These are phyloP conservation scores for Lerema accius DNA, from an alignment of 1,140 invertebrate genomes.

Conservation along the genomic window DNA sequence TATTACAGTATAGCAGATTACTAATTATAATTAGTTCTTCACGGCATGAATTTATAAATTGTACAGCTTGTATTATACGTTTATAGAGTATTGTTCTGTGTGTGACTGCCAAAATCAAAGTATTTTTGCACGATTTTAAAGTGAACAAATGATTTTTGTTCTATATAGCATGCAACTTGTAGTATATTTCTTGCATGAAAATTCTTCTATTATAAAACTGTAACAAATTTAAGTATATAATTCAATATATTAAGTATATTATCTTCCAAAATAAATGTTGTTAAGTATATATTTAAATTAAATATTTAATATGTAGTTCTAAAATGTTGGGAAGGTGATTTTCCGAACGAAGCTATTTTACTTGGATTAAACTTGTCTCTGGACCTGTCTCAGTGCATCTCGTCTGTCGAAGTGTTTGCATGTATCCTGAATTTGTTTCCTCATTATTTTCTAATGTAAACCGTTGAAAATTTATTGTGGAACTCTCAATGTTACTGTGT, in stretches of 20 bases:
- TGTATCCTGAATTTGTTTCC: constrained; percentile 56
- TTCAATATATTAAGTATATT: constrained; percentile 54
- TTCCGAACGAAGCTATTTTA: constrained; percentile 37
- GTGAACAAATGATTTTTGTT: constrained; percentile 30
- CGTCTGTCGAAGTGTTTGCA: constrained; percentile 49
- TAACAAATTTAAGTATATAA: constrained; percentile 59
- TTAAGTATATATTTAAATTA: constrained; percentile 62
- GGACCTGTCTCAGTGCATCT: constrained; percentile 35
- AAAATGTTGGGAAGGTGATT: constrained; percentile 48
- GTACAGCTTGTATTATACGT: constrained; percentile 26
- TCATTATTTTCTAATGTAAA: constrained; percentile 31
- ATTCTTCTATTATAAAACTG: constrained; percentile 57
- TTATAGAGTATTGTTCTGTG: constrained; percentile 4
- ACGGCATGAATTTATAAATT: constrained; percentile 25
- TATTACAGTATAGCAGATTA: constrained; percentile 2
- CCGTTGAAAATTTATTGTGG: constrained; percentile 27
- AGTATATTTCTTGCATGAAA: constrained; percentile 79
- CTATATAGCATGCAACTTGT: constrained; percentile 75
- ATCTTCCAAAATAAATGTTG: constrained; percentile 82
- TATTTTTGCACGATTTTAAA: constrained; percentile 53
- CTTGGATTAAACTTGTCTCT: constrained; percentile 15
- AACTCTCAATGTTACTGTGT: constrained; percentile 43
- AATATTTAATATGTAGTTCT: constrained; percentile 57
- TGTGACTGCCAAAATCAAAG: constrained; percentile 19
- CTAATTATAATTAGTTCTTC: constrained; percentile 5